Conservation (phyloP, 2,888 invertebrate species). For the Netelia melanura region DNA sequence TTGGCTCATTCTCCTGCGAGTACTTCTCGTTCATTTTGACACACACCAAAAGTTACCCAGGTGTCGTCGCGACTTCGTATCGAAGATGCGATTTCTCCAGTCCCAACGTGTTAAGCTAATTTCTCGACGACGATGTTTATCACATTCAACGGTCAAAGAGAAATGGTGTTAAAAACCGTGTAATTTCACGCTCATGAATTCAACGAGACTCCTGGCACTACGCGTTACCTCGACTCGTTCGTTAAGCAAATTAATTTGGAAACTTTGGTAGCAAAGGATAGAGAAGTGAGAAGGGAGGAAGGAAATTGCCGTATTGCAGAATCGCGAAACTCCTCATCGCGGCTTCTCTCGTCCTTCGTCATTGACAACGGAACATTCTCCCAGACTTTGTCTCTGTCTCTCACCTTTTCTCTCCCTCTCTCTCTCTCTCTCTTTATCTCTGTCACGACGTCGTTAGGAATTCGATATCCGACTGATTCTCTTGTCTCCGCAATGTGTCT, state of each 20-base stretch:
- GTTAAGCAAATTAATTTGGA: constrained; percentile 43
- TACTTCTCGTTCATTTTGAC: constrained; percentile 1
- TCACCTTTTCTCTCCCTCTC: not conserved
- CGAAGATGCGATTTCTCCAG: no score
- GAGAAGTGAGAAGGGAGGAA: not conserved
- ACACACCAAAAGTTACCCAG: not conserved
- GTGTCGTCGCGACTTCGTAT: not conserved
- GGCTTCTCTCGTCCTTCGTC: constrained; percentile 6
- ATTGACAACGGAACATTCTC: not conserved
- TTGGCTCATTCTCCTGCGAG: not conserved
- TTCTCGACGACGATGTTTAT: no score
- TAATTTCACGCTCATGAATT: not conserved
- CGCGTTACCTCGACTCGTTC: not conserved
- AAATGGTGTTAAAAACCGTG: not conserved
- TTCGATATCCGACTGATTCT: constrained; percentile 54
- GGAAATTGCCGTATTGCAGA: constrained; percentile 37
- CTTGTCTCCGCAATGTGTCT: not conserved
- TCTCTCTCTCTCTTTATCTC: not conserved
- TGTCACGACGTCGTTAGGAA: constrained; percentile 36
- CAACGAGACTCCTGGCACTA: not conserved
- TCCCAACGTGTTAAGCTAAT: no score
- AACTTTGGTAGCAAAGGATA: constrained; percentile 24
- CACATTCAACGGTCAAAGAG: not conserved
- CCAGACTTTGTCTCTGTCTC: not conserved
- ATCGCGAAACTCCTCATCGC: constrained; percentile 11